Conservation (phyloP, 2,113 vertebrate species). For the Colossoma macropomum region DNA sequence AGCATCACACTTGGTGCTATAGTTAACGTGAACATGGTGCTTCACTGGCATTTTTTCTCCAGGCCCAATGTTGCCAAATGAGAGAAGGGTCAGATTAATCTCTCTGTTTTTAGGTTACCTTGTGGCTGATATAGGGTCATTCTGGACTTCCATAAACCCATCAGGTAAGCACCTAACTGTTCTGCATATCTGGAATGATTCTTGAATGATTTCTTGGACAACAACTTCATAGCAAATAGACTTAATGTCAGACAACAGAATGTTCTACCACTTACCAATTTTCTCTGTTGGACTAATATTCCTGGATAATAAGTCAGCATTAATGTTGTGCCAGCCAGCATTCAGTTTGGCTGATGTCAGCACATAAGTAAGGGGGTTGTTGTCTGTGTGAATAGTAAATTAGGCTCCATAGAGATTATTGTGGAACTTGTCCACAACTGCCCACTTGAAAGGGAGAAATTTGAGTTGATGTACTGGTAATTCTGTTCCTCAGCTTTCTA, state of each 20-base stretch:
- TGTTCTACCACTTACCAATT: background rate
- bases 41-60: background rate
- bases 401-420: background rate
- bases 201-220: background rate
- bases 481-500: too few relatives aligned
- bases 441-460: background rate
- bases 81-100: background rate
- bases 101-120: background rate
- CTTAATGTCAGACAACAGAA: background rate
- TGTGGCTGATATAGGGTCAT: background rate
- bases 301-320: background rate
- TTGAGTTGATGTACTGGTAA: too few relatives aligned
- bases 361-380: too few relatives aligned
- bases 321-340: background rate
- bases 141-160: background rate
- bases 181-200: background rate
- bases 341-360: background rate
- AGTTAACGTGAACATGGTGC: background rate
- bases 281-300: background rate
- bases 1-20: background rate
- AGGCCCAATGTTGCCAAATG: background rate
- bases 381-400: background rate
- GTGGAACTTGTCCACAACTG: background rate
- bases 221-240: background rate
- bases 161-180: background rate